Percentiles rank a stretch among this genome's conserved stretches.
Conservation (phyloP, 2,113 vertebrate species). For the Misgurnus anguillicaudatus region DNA sequence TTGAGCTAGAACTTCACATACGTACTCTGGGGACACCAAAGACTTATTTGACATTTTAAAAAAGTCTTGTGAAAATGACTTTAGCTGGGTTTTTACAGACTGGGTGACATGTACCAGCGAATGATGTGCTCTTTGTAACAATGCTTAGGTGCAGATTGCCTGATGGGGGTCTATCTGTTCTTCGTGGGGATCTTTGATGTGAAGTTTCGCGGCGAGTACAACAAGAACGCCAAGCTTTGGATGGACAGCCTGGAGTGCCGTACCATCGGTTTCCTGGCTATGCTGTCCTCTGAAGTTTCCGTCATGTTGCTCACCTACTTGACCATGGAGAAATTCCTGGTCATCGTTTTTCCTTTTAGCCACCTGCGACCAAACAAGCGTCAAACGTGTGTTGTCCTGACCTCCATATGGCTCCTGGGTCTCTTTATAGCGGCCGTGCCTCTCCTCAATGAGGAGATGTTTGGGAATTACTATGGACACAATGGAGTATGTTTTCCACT, state of each 20-base stretch:
- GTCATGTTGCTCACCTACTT: conserved; percentile 83
- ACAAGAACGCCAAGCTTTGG: conserved; percentile 80
- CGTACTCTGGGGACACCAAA: too few species aligned
- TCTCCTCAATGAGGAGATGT: conserved; percentile 78
- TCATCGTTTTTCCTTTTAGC: conserved; percentile 84
- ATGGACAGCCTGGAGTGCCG: conserved; percentile 81
- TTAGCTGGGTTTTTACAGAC: too few species aligned
- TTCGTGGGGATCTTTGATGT: conserved; percentile 80
- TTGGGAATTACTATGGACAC: conserved; percentile 85
- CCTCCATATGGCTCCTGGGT: conserved; percentile 78
- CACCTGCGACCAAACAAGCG: conserved; percentile 75
- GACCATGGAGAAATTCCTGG: conserved; percentile 85
- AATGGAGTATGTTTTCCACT: conserved; percentile 87
- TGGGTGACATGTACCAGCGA: not conserved
- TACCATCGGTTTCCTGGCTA: conserved; percentile 79
- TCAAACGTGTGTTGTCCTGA: conserved; percentile 72
- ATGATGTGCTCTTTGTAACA: not conserved
- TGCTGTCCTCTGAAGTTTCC: conserved; percentile 84
- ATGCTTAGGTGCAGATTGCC: conserved; percentile 80
- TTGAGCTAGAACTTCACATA: too few species aligned
- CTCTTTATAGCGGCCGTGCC: conserved; percentile 79
- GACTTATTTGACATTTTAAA: too few species aligned
- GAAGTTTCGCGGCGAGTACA: conserved; percentile 82
- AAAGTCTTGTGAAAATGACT: too few species aligned
- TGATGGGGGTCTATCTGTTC: conserved; percentile 87